Base-by-base conservation (phyloP, 2,797 vertebrate species). In the Tangara arthus region DNA sequence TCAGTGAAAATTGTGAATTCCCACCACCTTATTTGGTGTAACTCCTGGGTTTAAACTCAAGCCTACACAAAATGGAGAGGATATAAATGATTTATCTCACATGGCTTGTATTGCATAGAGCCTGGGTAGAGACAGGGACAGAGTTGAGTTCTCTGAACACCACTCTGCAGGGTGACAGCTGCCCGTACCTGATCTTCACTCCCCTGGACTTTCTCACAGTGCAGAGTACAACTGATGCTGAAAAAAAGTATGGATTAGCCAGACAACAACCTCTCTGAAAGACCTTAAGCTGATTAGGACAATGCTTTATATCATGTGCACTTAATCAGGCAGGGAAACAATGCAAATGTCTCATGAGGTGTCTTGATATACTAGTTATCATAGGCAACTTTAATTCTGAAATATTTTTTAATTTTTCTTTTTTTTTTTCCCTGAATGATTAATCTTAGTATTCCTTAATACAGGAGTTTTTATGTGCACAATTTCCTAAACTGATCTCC, bases 391-490 rank as follows among this genome's bases (percentile, higher is more conserved):
- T 64, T 11, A 63, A 56, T 63, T 73, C 32, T 56, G 17, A 35
- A 19, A 27, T 44, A 34, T 50, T 21, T 66, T 50, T 59, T 3
- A 32, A 23, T 24, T 60, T 55, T 53, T 53, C 30, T 53, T 32
- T 55, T 44, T 64, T 60, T 19, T 26, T 66, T 89, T 20, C 17
- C 39, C 30, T 20, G 7, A 35, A 32, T 70, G 20, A 22, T 27
- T 35, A 47, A 16, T 24, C n/a, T 68, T 49, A 49, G 4, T 22
- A 49, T 53, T 78, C 15, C 69, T 82, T 37, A 91, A 60, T 47
- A 55, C 3, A 41, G 18, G 4, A 4, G 1, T 1, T 15, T 61
- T 49, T 8, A 56, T 18, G 20, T 2, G 6, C 35, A 39, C 11
- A 39, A 24, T n/a, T 73, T 88, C 46, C 27, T 75, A 65, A 41